Evolutionary conservation across 2,113 vertebrate species (phyloP).

Genomic region (Himantopus leucocephalus): DNA sequence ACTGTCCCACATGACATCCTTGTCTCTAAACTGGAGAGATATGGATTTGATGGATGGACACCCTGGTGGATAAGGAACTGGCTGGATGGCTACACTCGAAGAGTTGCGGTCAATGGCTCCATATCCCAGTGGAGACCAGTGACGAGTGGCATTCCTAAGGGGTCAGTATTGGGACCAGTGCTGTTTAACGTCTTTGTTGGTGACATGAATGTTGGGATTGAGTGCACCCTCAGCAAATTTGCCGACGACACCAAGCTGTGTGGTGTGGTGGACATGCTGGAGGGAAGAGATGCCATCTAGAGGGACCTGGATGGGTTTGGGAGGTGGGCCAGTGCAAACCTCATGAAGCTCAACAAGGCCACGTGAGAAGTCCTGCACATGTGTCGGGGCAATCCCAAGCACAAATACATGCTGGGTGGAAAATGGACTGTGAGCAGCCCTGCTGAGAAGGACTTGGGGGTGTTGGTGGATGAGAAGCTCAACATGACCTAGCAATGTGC

Average conservation of each 20-base stretch:
- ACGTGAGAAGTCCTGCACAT: background rate
- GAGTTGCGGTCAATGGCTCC: background rate
- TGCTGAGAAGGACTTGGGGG: background rate
- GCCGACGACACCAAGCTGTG: background rate
- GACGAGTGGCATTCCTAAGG: background rate
- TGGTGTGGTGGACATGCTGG: background rate
- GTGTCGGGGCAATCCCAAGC: background rate
- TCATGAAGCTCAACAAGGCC: background rate
- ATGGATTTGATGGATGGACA: background rate
- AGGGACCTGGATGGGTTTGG: background rate
- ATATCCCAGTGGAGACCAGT: background rate
- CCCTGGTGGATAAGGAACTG: background rate
- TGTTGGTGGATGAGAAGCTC: background rate
- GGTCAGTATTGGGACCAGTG: background rate
- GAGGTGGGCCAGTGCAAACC: background rate
- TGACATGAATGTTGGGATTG: background rate
- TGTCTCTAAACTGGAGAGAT: background rate
- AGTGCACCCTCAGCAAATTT: background rate
- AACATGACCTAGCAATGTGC: background rate
- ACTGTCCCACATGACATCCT: background rate
- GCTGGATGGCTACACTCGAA: background rate
- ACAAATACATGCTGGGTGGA: background rate
- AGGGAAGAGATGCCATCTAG: background rate
- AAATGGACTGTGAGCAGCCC: background rate
- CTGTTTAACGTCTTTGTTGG: background rate